Conservation (phyloP, 2,113 vertebrate species). For the Hemiprocne comata region DNA sequence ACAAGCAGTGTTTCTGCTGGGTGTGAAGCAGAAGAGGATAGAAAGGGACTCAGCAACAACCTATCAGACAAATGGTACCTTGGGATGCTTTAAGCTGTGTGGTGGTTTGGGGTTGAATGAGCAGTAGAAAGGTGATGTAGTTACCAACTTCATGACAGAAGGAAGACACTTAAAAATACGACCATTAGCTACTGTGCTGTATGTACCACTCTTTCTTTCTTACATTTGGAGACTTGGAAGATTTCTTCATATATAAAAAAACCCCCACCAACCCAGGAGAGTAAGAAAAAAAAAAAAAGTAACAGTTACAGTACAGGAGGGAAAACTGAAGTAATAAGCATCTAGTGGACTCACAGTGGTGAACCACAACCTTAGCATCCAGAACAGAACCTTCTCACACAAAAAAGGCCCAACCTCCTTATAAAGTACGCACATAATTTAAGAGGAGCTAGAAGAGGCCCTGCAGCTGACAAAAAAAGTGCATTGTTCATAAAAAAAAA, state of each 20-base stretch:
- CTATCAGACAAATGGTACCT: background rate
- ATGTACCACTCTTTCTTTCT: background rate
- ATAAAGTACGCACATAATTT: background rate
- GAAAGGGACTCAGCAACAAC: background rate
- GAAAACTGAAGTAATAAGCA: background rate
- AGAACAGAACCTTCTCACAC: slow-evolving; percentile 2
- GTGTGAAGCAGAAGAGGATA: background rate
- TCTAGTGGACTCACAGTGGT: background rate
- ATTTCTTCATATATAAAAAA: background rate
- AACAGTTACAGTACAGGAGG: background rate
- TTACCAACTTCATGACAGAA: background rate
- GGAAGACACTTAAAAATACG: background rate
- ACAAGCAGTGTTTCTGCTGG: background rate
- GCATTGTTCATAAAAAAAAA: background rate
- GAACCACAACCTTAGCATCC: slow-evolving; percentile 13
- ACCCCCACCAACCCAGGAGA: background rate
- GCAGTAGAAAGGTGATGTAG: background rate
- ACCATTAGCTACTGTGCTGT: background rate
- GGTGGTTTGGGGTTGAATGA: background rate
- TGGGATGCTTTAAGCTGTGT: background rate
- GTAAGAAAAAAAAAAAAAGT: background rate
- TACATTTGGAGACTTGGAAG: background rate
- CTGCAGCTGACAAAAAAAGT: background rate
- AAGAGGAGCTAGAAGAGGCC: slow-evolving; percentile 3
- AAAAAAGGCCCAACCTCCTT: background rate